Conservation (phyloP, 1,140 invertebrate species). For the Drosophila auraria region DNA sequence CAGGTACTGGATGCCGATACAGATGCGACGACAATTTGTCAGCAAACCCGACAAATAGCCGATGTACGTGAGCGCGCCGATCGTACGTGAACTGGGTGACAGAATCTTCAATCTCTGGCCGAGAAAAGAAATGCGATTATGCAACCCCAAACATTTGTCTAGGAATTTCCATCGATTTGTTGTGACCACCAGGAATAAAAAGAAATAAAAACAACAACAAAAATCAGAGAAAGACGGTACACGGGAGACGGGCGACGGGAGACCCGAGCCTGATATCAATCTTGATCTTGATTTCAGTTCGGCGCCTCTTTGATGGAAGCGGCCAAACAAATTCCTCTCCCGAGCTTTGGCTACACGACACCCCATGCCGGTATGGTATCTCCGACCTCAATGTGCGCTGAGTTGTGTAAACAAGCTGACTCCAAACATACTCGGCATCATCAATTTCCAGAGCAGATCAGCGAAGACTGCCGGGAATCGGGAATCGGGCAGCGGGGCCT, state of each 20-base stretch:
- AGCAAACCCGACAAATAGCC: slow-evolving; percentile 64
- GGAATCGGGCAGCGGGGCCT: not conserved
- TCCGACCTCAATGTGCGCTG: slow-evolving; percentile 82
- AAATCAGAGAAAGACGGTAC: slow-evolving; percentile 22
- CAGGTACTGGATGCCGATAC: slow-evolving; percentile 37
- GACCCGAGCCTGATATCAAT: slow-evolving; percentile 66
- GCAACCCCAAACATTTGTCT: slow-evolving; percentile 53
- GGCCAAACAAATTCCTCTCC: slow-evolving; percentile 62
- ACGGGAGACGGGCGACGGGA: slow-evolving; percentile 8
- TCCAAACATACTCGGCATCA: slow-evolving; percentile 82
- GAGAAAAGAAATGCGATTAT: slow-evolving; percentile 41
- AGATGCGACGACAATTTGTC: slow-evolving; percentile 67
- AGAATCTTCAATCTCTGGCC: slow-evolving; percentile 39
- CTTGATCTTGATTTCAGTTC: slow-evolving; percentile 82
- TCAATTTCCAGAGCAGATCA: slow-evolving; percentile 69
- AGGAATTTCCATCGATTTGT: slow-evolving; percentile 55
- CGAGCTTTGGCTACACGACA: slow-evolving; percentile 53
- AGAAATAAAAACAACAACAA: slow-evolving; percentile 7
- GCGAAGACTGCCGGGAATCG: slow-evolving; percentile 9
- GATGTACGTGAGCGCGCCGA: slow-evolving; percentile 62
- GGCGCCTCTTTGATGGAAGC: slow-evolving; percentile 75
- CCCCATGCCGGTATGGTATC: slow-evolving; percentile 36
- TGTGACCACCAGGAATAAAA: slow-evolving; percentile 44
- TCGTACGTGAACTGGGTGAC: slow-evolving; percentile 77
- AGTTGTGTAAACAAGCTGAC: slow-evolving; percentile 84